A percentile compares a stretch with the other conserved stretches of the same genome.
Conservation (phyloP, 2,888 invertebrate genomes). For the Myathropa florea region DNA sequence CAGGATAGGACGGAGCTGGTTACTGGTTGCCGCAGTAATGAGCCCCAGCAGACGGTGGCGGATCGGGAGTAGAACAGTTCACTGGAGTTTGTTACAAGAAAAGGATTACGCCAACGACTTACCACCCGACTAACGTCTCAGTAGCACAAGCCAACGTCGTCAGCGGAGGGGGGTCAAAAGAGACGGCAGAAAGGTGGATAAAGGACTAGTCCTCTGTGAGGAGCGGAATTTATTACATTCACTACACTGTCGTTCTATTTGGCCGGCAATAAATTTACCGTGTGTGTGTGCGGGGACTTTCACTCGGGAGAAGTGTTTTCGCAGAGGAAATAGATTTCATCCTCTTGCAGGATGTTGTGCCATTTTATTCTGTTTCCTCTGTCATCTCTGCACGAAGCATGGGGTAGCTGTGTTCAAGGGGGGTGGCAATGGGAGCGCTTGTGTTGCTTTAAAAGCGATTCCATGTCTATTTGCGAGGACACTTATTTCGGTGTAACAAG, state of each 20-base stretch:
- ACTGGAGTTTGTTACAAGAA: not conserved
- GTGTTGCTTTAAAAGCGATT: conserved; percentile 58
- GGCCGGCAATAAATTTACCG: conserved; percentile 42
- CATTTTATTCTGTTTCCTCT: conserved; percentile 5
- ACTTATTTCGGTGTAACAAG: conserved; percentile 3
- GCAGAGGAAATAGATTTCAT: conserved; percentile 9
- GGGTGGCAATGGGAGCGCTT: conserved; percentile 1
- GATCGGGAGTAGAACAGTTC: conserved; percentile 2
- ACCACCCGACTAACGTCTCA: not conserved
- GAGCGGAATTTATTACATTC: conserved; percentile 50
- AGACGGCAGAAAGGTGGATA: not conserved
- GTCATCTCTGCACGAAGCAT: not conserved
- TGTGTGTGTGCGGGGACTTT: conserved; percentile 26
- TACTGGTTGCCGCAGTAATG: not conserved
- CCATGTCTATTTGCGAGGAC: conserved; percentile 31
- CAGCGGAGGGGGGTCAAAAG: not conserved
- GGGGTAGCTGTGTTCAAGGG: not conserved
- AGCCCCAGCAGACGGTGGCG: not conserved
- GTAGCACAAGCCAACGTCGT: not conserved
- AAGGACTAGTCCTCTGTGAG: conserved; percentile 17
- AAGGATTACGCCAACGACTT: conserved; percentile 16
- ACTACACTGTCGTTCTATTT: conserved; percentile 30
- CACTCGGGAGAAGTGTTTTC: conserved; percentile 4
- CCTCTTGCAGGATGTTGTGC: conserved; percentile 5
- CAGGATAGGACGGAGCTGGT: not conserved